These are phyloP conservation scores for Nothobranchius furzeri DNA, from an alignment of 2,113 vertebrate genomes.

Conservation along the genomic window DNA sequence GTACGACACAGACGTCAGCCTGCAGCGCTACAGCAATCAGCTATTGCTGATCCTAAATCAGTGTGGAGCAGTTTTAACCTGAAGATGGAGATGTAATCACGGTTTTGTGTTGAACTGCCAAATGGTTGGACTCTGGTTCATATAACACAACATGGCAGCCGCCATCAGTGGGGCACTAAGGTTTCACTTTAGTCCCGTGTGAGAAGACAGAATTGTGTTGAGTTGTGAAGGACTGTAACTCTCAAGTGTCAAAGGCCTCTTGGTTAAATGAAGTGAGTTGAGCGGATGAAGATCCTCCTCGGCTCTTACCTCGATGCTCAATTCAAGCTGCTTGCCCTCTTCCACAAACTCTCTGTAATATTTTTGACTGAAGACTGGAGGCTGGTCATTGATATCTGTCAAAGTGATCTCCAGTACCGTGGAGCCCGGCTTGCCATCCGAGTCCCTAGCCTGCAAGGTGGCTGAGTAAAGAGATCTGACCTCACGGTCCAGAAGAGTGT, in stretches of 20 bases:
- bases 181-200: too few relatives aligned
- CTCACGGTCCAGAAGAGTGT: conserved; percentile 83
- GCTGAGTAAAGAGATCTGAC: conserved; percentile 77
- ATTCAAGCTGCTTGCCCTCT: conserved; percentile 68
- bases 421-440: conserved; percentile 59
- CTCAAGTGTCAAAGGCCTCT: neutral
- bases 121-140: too few relatives aligned
- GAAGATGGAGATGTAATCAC: too few relatives aligned
- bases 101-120: too few relatives aligned
- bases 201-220: too few relatives aligned
- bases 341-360: conserved; percentile 80
- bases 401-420: conserved; percentile 83
- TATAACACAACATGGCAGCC: too few relatives aligned
- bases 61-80: too few relatives aligned
- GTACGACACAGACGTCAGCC: too few relatives aligned
- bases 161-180: too few relatives aligned
- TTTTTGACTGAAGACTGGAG: conserved; percentile 71
- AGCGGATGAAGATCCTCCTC: neutral
- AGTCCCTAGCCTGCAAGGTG: conserved; percentile 87
- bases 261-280: neutral
- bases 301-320: conserved; percentile 77
- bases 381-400: conserved; percentile 85
- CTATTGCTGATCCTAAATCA: too few relatives aligned
- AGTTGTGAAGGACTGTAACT: too few relatives aligned
- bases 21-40: too few relatives aligned